phyloP scores from a whole-genome alignment of 2,113 vertebrate species.

The Perognathus longimembris region DNA sequence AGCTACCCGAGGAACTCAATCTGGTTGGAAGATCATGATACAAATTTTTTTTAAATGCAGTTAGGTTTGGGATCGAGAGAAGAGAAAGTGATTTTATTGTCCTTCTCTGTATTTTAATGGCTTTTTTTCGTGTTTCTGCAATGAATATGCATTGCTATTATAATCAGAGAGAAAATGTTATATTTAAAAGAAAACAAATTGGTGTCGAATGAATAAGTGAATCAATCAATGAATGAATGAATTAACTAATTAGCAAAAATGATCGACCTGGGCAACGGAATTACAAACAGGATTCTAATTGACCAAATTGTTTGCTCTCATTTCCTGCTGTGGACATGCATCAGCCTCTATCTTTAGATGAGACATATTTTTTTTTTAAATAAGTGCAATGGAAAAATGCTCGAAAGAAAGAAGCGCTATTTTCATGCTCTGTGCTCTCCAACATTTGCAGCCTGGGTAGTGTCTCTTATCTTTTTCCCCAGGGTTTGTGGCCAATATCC shows the following conservation, averaged over 20 bases:
- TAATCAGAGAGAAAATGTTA: conserved; percentile 59
- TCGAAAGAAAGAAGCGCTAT: conserved; percentile 39
- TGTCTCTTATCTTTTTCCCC: neutral
- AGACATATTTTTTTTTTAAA: conserved; percentile 49
- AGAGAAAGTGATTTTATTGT: conserved; percentile 41
- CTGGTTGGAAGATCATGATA: neutral
- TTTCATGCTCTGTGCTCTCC: conserved; percentile 20
- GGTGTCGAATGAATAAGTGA: conserved; percentile 53
- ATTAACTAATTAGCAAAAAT: conserved; percentile 74
- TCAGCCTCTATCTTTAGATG: conserved; percentile 69
- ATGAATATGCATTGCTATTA: conserved; percentile 70
- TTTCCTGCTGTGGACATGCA: conserved; percentile 72
- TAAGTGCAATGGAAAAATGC: conserved; percentile 9
- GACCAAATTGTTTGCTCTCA: conserved; percentile 68
- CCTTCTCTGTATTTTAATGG: conserved; percentile 37
- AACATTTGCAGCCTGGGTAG: conserved; percentile 20
- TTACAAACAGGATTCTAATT: conserved; percentile 63
- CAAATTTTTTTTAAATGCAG: no score
- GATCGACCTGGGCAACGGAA: conserved; percentile 61
- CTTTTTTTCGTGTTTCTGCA: conserved; percentile 62
- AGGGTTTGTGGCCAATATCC: neutral
- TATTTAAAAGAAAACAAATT: conserved; percentile 57
- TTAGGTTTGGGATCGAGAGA: neutral
- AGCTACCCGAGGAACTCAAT: neutral
- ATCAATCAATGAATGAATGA: conserved; percentile 71